A percentile compares a stretch with the other conserved stretches of the same genome.
Evolutionary conservation across 2,797 vertebrate genomes (phyloP).

Genomic region (Ptychadena robeensis): DNA sequence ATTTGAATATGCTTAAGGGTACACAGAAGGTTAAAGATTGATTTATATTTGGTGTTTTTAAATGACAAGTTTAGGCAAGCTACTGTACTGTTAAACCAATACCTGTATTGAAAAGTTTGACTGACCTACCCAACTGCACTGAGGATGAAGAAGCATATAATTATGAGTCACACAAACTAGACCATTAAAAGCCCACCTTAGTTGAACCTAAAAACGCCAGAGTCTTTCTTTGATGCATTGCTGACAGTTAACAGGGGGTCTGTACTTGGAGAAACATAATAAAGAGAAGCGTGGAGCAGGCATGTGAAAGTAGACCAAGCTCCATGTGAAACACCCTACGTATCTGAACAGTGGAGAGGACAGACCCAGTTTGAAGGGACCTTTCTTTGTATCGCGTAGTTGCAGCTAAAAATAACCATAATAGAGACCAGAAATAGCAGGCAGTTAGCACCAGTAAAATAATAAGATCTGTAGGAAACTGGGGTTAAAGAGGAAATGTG

Average conservation of each 20-base stretch:
- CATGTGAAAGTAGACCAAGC: not conserved
- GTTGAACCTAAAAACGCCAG: no score
- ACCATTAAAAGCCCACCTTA: no score
- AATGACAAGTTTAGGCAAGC: no score
- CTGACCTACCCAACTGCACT: no score
- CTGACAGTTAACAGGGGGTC: not conserved
- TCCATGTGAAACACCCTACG: not conserved
- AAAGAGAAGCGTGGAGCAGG: not conserved
- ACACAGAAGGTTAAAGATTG: no score
- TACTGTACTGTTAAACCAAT: no score
- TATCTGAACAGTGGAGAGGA: not conserved
- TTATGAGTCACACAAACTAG: no score
- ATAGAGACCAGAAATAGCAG: slow-evolving; percentile 25
- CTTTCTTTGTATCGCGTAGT: no score
- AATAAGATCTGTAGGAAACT: slow-evolving; percentile 39
- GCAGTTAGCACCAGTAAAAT: not conserved
- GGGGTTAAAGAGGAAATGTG: slow-evolving; percentile 10
- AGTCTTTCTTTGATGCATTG: not conserved
- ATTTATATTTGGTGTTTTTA: no score
- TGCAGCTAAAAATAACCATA: slow-evolving; percentile 26
- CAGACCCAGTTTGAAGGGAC: not conserved
- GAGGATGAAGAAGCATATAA: no score
- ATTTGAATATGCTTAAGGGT: no score
- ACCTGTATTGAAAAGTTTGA: no score
- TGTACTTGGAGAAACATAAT: not conserved